Percentiles rank a stretch among this genome's conserved stretches.
Evolutionary conservation across 2,888 invertebrate species (phyloP).

Genomic region (Crossocerus cetratus): DNA sequence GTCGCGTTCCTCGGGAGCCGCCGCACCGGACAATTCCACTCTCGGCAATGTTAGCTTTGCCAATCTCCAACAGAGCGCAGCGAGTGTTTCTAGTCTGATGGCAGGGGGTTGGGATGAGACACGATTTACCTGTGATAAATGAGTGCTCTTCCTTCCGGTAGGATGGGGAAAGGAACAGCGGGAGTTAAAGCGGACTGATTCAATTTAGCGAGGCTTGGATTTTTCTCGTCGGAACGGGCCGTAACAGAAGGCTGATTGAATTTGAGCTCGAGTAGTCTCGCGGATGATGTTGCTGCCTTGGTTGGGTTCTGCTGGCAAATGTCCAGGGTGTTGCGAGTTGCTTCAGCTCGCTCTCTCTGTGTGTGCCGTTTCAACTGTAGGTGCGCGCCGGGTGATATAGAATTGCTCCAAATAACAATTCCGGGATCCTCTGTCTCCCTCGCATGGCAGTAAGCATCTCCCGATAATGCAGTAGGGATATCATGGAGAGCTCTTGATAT

Average conservation of each 20-base stretch:
- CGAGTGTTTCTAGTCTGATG: too few relatives aligned
- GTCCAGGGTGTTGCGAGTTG: conserved; percentile 55
- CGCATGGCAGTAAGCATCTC: conserved; percentile 62
- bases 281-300: conserved; percentile 13
- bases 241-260: conserved; percentile 52
- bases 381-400: conserved; percentile 51
- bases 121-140: too few relatives aligned
- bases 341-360: conserved; percentile 25
- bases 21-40: too few relatives aligned
- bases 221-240: conserved; percentile 27
- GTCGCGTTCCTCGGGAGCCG: too few relatives aligned
- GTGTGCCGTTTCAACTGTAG: conserved; percentile 22
- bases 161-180: too few relatives aligned
- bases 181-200: neutral
- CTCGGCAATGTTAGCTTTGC: too few relatives aligned
- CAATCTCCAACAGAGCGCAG: too few relatives aligned
- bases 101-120: too few relatives aligned
- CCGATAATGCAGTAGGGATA: conserved; percentile 74
- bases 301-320: conserved; percentile 57
- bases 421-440: conserved; percentile 33
- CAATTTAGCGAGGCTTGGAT: conserved; percentile 25
- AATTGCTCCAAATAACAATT: conserved; percentile 57
- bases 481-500: conserved; percentile 74
- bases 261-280: conserved; percentile 35
- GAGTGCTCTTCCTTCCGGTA: neutral